phyloP scores from a whole-genome alignment of 2,888 invertebrate species.

The Aphelenchoides bicaudatus region DNA sequence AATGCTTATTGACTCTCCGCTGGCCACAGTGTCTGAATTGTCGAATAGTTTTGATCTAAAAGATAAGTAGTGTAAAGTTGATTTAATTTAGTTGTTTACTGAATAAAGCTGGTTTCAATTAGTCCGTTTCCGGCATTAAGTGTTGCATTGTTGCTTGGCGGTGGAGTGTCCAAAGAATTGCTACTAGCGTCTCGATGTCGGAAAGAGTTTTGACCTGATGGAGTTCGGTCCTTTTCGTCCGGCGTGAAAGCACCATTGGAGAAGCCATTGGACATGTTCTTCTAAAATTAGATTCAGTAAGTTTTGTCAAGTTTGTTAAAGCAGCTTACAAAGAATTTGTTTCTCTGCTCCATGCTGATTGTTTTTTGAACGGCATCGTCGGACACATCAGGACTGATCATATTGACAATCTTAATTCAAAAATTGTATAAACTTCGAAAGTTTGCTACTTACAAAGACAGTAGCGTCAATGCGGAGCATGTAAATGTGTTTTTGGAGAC shows the following conservation, averaged over 20 bases:
- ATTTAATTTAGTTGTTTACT: slow-evolving; percentile 22
- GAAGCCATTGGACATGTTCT: slow-evolving; percentile 33
- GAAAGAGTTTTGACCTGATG: slow-evolving; percentile 9
- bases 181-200: slow-evolving; percentile 3
- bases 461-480: slow-evolving; percentile 89
- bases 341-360: slow-evolving; percentile 95
- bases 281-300: slow-evolving; percentile 61
- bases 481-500: slow-evolving; percentile 93
- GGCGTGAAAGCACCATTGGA: slow-evolving; percentile 31
- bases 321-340: slow-evolving; percentile 68
- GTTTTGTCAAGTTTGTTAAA: slow-evolving; percentile 65
- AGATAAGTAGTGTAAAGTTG: slow-evolving; percentile 9
- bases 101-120: slow-evolving; percentile 37
- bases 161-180: slow-evolving; percentile 8
- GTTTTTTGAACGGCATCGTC: slow-evolving; percentile 84
- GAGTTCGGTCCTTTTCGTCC: slow-evolving; percentile 26
- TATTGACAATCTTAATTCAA: slow-evolving; percentile 40
- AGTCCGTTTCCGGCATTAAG: slow-evolving; percentile 16
- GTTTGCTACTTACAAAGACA: slow-evolving; percentile 62
- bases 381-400: slow-evolving; percentile 37
- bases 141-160: slow-evolving; percentile 6
- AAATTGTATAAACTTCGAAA: not conserved
- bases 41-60: slow-evolving; percentile 20
- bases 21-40: slow-evolving; percentile 25
- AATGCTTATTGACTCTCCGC: slow-evolving; percentile 26